Evolutionary conservation across 2,113 vertebrate species (phyloP).

Genomic region (Ahaetulla prasina): DNA sequence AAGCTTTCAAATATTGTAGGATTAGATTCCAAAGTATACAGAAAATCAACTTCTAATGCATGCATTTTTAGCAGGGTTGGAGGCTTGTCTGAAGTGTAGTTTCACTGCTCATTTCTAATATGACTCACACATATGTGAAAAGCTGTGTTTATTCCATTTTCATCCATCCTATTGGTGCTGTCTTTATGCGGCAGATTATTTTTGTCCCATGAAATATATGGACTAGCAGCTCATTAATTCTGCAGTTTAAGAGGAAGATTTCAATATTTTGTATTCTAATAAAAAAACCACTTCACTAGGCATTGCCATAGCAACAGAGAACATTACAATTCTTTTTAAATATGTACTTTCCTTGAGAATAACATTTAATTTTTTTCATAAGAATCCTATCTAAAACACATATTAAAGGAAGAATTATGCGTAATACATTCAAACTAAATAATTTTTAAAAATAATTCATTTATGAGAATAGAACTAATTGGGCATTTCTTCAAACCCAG

Average conservation of each 20-base stretch:
- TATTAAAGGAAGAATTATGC: background rate
- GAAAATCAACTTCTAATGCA: background rate
- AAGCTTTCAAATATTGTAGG: background rate
- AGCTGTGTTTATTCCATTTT: background rate
- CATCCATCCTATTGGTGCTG: background rate
- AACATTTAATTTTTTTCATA: background rate
- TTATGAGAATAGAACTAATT: background rate
- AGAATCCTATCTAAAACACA: background rate
- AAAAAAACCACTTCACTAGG: background rate
- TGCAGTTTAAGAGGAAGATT: background rate
- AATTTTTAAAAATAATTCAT: background rate
- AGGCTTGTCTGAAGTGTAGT: background rate
- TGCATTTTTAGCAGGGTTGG: background rate
- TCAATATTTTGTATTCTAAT: background rate
- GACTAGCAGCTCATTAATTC: background rate
- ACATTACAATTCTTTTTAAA: background rate
- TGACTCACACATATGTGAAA: background rate
- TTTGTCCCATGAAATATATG: background rate
- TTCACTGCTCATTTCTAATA: background rate
- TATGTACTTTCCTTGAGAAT: background rate
- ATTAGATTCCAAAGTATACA: background rate
- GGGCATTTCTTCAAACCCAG: background rate
- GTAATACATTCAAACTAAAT: background rate
- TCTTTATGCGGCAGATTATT: background rate
- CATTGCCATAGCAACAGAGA: constrained; percentile 13